phyloP scores from a whole-genome alignment of 1,140 invertebrate species.

The Diachasma alloeum region DNA sequence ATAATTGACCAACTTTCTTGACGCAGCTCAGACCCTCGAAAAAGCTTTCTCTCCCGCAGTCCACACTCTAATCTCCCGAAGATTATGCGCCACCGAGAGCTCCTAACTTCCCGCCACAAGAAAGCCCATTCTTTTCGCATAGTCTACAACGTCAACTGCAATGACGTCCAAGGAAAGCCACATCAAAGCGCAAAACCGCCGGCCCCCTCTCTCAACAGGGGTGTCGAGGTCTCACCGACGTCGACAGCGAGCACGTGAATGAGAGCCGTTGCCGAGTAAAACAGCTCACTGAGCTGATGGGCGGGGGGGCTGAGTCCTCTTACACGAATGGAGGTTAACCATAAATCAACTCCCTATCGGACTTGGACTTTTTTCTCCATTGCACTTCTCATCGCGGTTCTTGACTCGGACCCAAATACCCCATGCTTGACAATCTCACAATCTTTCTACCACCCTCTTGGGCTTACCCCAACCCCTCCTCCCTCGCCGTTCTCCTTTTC shows the following conservation, averaged over 20 bases:
- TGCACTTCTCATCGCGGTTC: conserved; percentile 16
- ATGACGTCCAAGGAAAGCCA: conserved; percentile 3
- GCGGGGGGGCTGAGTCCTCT: neutral
- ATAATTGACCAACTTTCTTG: too few species aligned
- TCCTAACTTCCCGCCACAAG: too few species aligned
- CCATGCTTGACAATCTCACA: conserved; percentile 1
- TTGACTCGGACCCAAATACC: conserved; percentile 17
- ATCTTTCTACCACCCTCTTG: neutral
- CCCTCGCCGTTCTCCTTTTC: neutral
- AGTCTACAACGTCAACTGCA: neutral
- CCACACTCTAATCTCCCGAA: too few species aligned
- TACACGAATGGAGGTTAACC: conserved; percentile 25
- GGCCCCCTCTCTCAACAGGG: neutral
- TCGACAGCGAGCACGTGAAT: neutral
- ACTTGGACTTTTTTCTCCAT: conserved; percentile 14
- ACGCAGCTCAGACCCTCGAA: too few species aligned
- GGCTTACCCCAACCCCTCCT: neutral
- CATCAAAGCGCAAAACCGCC: conserved; percentile 18
- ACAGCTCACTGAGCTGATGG: neutral
- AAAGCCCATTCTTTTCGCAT: neutral
- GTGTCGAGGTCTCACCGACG: neutral
- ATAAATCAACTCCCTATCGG: conserved; percentile 30
- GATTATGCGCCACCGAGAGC: too few species aligned
- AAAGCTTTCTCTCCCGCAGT: too few species aligned
- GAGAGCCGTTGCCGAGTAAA: neutral